Evolutionary conservation across 2,888 invertebrate species (phyloP).

Genomic region (Parnassius orleans): DNA sequence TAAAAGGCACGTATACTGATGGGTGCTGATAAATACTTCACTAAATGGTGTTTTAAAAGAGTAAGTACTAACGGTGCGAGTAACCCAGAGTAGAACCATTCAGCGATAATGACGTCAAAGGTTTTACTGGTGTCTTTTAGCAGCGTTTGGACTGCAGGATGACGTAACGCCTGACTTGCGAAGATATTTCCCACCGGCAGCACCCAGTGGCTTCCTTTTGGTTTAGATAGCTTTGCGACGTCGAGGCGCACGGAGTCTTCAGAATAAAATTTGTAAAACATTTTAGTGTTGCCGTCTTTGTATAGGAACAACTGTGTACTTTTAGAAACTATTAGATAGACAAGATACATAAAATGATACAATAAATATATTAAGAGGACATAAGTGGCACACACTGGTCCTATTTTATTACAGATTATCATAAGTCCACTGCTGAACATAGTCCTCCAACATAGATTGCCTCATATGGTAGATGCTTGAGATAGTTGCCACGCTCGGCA

Average conservation of each 20-base stretch:
- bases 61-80: slow-evolving; percentile 54
- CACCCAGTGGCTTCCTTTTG: slow-evolving; percentile 36
- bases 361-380: no score
- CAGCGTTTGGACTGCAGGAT: slow-evolving; percentile 42
- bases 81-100: slow-evolving; percentile 54
- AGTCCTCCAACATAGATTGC: no score
- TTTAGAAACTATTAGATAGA: no score
- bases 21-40: background rate
- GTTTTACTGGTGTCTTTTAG: slow-evolving; percentile 37
- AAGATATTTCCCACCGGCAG: slow-evolving; percentile 38
- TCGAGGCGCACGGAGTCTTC: slow-evolving; percentile 11
- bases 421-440: no score
- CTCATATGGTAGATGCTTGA: no score
- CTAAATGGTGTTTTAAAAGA: background rate
- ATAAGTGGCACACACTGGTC: no score
- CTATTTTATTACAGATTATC: no score
- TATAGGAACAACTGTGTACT: no score
- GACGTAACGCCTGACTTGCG: slow-evolving; percentile 43
- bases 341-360: no score
- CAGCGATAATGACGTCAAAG: slow-evolving; percentile 51
- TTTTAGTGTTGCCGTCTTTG: no score
- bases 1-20: no score
- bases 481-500: no score
- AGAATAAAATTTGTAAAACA: background rate
- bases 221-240: slow-evolving; percentile 34